Evolutionary conservation across 2,113 vertebrate species (phyloP).

Genomic region (Eolophus roseicapilla): DNA sequence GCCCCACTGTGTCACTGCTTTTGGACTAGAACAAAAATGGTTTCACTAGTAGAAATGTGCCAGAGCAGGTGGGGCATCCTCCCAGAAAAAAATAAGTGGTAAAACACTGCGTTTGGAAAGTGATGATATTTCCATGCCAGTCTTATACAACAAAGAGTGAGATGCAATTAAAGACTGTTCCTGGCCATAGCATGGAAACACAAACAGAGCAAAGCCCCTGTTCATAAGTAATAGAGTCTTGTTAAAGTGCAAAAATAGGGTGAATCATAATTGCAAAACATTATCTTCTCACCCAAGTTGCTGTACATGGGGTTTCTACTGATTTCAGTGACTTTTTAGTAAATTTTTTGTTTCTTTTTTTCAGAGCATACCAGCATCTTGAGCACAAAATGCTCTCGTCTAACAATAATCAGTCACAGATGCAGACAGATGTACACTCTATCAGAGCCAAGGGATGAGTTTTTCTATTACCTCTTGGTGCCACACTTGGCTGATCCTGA

Average conservation of each 20-base stretch:
- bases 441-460: not conserved
- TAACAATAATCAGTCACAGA: not conserved
- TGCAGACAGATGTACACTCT: not conserved
- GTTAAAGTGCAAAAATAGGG: not conserved
- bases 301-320: not conserved
- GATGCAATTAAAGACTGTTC: not conserved
- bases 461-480: not conserved
- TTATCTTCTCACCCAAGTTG: not conserved
- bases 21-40: not conserved
- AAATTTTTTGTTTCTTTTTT: not conserved
- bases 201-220: not conserved
- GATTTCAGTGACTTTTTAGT: not conserved
- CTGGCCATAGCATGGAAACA: not conserved
- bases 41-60: not conserved
- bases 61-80: not conserved
- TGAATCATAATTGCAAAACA: not conserved
- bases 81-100: not conserved
- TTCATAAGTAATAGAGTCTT: not conserved
- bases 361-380: not conserved
- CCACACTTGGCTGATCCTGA: not conserved
- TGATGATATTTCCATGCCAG: not conserved
- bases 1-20: not conserved
- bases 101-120: not conserved
- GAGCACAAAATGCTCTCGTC: not conserved
- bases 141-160: not conserved